A percentile compares a stretch with the other conserved stretches of the same genome.
phyloP scores from a whole-genome alignment of 2,888 invertebrate species.

The Trachelus troglodyta region DNA sequence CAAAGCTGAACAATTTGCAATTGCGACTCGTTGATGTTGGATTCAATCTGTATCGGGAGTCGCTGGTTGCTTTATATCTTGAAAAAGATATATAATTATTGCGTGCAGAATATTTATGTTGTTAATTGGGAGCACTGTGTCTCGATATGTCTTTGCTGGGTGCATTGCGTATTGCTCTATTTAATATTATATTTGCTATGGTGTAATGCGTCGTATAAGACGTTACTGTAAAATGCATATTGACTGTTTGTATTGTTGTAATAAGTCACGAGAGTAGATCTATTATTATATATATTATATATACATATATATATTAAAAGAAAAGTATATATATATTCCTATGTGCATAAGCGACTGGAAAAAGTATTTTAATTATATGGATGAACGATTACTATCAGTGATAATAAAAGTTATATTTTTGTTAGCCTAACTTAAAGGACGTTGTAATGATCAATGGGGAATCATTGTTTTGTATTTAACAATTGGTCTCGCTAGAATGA shows the following conservation, averaged over 20 bases:
- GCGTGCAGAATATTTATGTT: not conserved
- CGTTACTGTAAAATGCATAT: constrained; percentile 31
- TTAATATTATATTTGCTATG: constrained; percentile 17
- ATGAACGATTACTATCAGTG: constrained; percentile 34
- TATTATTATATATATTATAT: constrained; percentile 29
- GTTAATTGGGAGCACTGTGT: not conserved
- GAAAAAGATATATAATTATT: not conserved
- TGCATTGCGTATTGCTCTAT: not conserved
- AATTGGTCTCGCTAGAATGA: constrained; percentile 22
- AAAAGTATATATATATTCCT: constrained; percentile 17
- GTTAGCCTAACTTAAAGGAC: constrained; percentile 45
- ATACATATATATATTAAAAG: constrained; percentile 19
- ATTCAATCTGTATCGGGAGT: not conserved
- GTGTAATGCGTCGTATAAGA: constrained; percentile 15
- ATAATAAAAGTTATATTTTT: constrained; percentile 57
- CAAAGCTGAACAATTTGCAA: not conserved
- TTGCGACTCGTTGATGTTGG: not conserved
- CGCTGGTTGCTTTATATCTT: not conserved
- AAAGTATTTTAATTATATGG: constrained; percentile 49
- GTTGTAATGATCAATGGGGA: constrained; percentile 35
- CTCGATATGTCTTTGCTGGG: not conserved
- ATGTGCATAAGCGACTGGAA: constrained; percentile 38
- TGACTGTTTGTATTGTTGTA: constrained; percentile 57
- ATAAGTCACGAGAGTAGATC: constrained; percentile 46
- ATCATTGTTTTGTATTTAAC: constrained; percentile 44